These are phyloP conservation scores for Limenitis camilla DNA, from an alignment of 2,888 invertebrate species.

Conservation along the genomic window DNA sequence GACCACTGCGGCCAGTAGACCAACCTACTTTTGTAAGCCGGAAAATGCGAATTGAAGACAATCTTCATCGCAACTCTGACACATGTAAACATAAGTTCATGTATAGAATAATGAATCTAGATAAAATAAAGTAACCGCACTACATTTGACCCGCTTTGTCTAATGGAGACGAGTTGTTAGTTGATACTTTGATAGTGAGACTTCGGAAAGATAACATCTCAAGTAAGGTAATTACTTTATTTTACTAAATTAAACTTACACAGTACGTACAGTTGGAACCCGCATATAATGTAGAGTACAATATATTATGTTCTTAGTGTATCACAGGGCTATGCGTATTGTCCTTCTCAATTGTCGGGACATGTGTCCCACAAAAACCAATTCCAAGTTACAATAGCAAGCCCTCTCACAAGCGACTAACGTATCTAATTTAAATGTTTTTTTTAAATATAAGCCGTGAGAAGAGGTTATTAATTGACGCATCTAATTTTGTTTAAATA, in stretches of 20 bases:
- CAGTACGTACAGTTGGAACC: conserved; percentile 32
- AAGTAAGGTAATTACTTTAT: too few species aligned
- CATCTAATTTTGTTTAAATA: neutral
- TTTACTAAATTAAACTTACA: too few species aligned
- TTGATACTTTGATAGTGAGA: neutral
- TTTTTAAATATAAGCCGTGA: conserved; percentile 8
- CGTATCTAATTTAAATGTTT: conserved; percentile 9
- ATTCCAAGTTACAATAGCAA: conserved; percentile 13
- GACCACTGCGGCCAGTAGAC: conserved; percentile 53
- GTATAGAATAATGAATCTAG: too few species aligned
- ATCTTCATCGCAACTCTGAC: conserved; percentile 58
- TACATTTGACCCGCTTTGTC: conserved; percentile 15
- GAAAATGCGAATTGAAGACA: conserved; percentile 72
- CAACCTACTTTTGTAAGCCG: conserved; percentile 70
- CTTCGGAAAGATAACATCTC: too few species aligned
- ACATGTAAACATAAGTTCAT: conserved; percentile 34
- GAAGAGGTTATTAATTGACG: conserved; percentile 1
- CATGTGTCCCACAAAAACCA: conserved; percentile 23
- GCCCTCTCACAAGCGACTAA: neutral
- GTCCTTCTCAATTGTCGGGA: conserved; percentile 10
- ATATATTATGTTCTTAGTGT: conserved; percentile 32
- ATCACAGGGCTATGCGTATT: conserved; percentile 14
- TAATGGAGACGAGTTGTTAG: neutral
- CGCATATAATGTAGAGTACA: conserved; percentile 53
- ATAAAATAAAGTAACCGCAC: neutral